A percentile compares a stretch with the other conserved stretches of the same genome.
Evolutionary conservation across 2,113 vertebrate genomes (phyloP).

Genomic region (Brachypteracias leptosomus): DNA sequence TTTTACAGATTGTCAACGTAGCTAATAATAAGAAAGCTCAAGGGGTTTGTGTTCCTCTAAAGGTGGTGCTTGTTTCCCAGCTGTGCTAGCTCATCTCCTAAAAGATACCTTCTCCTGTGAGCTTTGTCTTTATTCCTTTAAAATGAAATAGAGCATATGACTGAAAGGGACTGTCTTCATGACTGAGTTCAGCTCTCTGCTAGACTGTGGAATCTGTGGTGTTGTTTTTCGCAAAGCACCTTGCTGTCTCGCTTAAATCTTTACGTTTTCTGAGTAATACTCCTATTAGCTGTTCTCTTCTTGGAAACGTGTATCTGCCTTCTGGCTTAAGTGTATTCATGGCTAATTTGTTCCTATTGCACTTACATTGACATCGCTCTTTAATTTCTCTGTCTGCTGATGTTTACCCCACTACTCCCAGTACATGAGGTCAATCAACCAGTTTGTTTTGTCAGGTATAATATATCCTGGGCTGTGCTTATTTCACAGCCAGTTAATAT

Average conservation of each 20-base stretch:
- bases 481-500: neutral
- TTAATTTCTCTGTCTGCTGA: neutral
- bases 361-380: neutral
- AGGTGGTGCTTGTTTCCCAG: neutral
- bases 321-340: neutral
- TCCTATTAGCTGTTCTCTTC: neutral
- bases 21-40: neutral
- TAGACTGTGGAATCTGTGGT: neutral
- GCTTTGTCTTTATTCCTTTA: neutral
- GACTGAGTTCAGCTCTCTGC: neutral
- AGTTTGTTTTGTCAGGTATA: neutral
- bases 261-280: neutral
- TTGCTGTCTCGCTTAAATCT: neutral
- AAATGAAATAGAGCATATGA: neutral
- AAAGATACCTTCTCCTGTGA: neutral
- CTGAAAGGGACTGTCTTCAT: neutral
- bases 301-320: neutral
- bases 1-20: neutral
- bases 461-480: neutral
- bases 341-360: neutral
- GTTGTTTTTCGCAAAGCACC: neutral
- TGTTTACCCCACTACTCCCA: neutral
- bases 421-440: neutral
- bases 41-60: neutral
- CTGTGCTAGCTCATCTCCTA: neutral